phyloP scores from a whole-genome alignment of 92 coral and sea anemone species.

The Pocillopora grandis region DNA sequence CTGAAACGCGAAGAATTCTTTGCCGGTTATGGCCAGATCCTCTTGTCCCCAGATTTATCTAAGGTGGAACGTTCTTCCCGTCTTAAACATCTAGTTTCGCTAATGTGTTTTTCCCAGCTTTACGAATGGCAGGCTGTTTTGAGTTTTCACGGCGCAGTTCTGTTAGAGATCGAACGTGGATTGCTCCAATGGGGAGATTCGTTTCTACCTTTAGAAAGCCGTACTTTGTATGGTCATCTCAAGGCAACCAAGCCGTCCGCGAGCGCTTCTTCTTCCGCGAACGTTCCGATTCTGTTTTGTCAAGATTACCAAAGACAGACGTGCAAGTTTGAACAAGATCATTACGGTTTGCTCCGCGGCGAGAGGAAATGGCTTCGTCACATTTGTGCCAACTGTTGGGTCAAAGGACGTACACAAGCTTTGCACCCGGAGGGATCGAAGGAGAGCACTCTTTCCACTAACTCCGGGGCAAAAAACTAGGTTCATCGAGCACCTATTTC shows the following conservation, averaged over 20 bases:
- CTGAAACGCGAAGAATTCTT: too few relatives aligned
- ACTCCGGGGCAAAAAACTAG: constrained; percentile 21
- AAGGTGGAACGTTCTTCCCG: constrained; percentile 19
- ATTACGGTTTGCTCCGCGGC: too few relatives aligned
- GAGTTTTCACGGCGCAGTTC: too few relatives aligned
- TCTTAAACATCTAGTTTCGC: constrained; percentile 20
- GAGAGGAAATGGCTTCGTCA: too few relatives aligned
- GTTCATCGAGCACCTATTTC: constrained; percentile 24
- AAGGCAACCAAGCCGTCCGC: not conserved
- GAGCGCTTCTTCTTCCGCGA: not conserved
- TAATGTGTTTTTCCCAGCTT: constrained; percentile 43
- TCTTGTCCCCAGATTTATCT: constrained; percentile 23
- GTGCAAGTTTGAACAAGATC: not conserved
- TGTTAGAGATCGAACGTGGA: too few relatives aligned
- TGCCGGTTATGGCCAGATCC: constrained; percentile 38
- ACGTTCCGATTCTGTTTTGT: constrained; percentile 23
- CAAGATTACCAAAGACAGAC: constrained; percentile 19
- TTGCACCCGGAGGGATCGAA: constrained; percentile 33
- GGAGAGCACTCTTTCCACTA: constrained; percentile 24
- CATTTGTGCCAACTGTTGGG: constrained; percentile 48
- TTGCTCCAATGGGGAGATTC: too few relatives aligned
- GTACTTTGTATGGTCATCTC: constrained; percentile 39
- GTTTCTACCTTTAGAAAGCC: too few relatives aligned
- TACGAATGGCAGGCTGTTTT: too few relatives aligned
- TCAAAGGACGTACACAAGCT: constrained; percentile 25